Evolutionary conservation across 1,140 invertebrate genomes (phyloP).

Genomic region (Hypothenemus hampei): DNA sequence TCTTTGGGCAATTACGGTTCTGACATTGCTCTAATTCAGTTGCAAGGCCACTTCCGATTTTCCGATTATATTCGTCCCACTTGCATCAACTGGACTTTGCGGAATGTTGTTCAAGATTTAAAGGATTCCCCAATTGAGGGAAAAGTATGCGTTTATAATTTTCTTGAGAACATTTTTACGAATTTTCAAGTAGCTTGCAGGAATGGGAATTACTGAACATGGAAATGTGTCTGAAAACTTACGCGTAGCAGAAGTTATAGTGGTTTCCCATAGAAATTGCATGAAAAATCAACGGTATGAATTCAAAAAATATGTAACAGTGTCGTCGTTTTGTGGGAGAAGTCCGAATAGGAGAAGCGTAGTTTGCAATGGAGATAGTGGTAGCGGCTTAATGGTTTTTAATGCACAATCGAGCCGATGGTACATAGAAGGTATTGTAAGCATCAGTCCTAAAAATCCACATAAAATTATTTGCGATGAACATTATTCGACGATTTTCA

Average conservation of each 20-base stretch:
- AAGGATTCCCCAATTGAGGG: no score
- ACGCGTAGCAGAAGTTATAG: conserved; percentile 36
- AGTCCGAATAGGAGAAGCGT: conserved; percentile 37
- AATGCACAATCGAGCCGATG: conserved; percentile 31
- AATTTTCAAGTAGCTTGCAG: conserved; percentile 37
- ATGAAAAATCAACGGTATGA: conserved; percentile 40
- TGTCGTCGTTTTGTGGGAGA: conserved; percentile 49
- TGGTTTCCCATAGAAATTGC: conserved; percentile 42
- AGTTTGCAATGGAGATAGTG: conserved; percentile 50
- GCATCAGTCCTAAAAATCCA: conserved; percentile 45
- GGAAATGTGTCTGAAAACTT: conserved; percentile 42
- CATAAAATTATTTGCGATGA: conserved; percentile 45
- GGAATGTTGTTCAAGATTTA: background rate
- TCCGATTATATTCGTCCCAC: conserved; percentile 40
- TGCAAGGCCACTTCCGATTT: conserved; percentile 38
- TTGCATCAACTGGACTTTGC: conserved; percentile 45
- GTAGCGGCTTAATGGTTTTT: conserved; percentile 44
- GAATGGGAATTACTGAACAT: conserved; percentile 49
- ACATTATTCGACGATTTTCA: conserved; percentile 46
- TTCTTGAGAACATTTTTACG: no score
- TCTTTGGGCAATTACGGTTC: conserved; percentile 48
- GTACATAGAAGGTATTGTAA: conserved; percentile 48
- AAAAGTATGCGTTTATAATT: no score
- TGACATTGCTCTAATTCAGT: conserved; percentile 46
- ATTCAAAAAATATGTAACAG: conserved; percentile 48